Evolutionary conservation across 2,888 invertebrate genomes (phyloP), one percentile per base, ranked within the genome.

Genomic region (Anagyrus pseudococci): DNA sequence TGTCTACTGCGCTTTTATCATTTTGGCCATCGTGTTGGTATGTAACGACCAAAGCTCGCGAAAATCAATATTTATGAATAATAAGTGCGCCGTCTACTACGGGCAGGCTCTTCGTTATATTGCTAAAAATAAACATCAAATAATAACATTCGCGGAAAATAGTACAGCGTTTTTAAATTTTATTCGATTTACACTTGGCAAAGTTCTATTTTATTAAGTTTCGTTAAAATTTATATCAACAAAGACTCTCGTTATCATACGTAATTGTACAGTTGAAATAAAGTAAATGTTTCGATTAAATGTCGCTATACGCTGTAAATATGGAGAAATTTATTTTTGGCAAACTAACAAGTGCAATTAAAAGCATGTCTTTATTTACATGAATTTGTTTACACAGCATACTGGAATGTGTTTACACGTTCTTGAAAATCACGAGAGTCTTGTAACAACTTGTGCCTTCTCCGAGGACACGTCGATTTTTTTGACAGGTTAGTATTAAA

Each of bases 381-480:
- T 33, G 8, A 33, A 33, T 33, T 54, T 57, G 62, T 49, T 81
- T 60, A 79, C 82, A 84, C 59, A 82, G 82, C 76, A 80, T 64
- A 84, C 85, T 56, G 86, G 85, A 2, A 81, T 83, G 57, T 86
- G 87, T 70, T 74, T 87, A 15, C 83, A 85, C 72, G 86, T 87
- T 0, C 73, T 88, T 50, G 87, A 87, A 72, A 79, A 77, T 61
- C 87, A 88, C 71, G 84, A 85, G 64, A 84, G 88, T 61, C 87
- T 89, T 69, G 87, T 89, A 1, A 89, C 88, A 7, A 83, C 85
- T 61, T 88, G 88, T 78, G 85, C 87, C 44, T 89, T 88, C 79
- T 87, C 86, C 44, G 73, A 80, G 40, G 85, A 88, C 72, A 85
- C 85, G 53, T 80, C 84, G 8, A 74, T 83, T 26, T 78, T 87